Percentiles rank a stretch among this genome's conserved stretches.
phyloP scores from a whole-genome alignment of 37 sponge, comb jelly and placozoan genomes.

The Halichondria panicea region DNA sequence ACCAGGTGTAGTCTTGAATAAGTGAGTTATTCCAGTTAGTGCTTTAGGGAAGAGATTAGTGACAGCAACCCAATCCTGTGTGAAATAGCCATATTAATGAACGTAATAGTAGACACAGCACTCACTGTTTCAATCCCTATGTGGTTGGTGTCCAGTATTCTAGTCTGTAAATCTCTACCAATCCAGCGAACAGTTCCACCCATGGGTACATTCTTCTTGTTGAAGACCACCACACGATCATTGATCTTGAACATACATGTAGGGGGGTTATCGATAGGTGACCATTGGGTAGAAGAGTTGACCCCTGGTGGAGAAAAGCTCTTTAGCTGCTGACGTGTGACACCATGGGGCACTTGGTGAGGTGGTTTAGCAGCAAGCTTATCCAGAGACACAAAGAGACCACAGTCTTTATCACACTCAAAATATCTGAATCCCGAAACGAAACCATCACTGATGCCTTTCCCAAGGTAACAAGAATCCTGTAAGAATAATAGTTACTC shows the following conservation, averaged over 20 bases:
- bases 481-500: too few relatives aligned
- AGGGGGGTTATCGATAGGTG: slow-evolving; percentile 1
- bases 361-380: too few relatives aligned
- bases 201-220: slow-evolving; percentile 1
- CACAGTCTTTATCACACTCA: slow-evolving; percentile 43
- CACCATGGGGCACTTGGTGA: too few relatives aligned
- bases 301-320: too few relatives aligned
- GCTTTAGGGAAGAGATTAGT: too few relatives aligned
- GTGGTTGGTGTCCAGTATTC: background rate
- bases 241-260: slow-evolving; percentile 6
- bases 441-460: slow-evolving; percentile 47
- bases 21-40: too few relatives aligned
- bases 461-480: slow-evolving; percentile 21
- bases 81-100: too few relatives aligned
- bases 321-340: too few relatives aligned
- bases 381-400: slow-evolving; percentile 60
- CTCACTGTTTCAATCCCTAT: slow-evolving; percentile 72
- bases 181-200: slow-evolving; percentile 52
- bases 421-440: slow-evolving; percentile 45
- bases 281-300: background rate
- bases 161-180: background rate
- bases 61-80: too few relatives aligned
- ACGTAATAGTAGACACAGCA: too few relatives aligned
- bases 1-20: too few relatives aligned
- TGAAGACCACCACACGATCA: slow-evolving; percentile 34